A percentile compares a stretch with the other conserved stretches of the same genome.
These are phyloP conservation scores for Scaptomyza flava DNA, from an alignment of 2,888 invertebrate genomes.

Conservation along the genomic window DNA sequence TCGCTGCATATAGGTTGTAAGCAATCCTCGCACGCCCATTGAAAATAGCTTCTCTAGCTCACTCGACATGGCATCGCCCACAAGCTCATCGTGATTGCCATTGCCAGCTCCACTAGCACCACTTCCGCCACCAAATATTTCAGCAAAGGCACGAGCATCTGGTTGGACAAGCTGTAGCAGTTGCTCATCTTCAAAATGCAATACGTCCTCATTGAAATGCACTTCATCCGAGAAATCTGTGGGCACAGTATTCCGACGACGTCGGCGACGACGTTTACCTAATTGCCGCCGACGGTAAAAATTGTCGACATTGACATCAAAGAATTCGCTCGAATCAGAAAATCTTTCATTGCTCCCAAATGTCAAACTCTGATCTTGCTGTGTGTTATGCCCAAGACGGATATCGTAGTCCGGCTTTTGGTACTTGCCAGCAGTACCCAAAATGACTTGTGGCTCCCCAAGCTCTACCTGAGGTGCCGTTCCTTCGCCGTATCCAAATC, in stretches of 20 bases:
- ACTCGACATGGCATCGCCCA: conserved; percentile 88
- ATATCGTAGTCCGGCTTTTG: conserved; percentile 75
- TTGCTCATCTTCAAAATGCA: conserved; percentile 77
- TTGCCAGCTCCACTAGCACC: conserved; percentile 16
- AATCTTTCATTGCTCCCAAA: conserved; percentile 55
- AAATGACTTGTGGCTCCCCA: conserved; percentile 70
- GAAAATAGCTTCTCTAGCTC: conserved; percentile 95
- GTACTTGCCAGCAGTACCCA: conserved; percentile 65
- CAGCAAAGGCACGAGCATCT: conserved; percentile 82
- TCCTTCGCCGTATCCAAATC: conserved; percentile 71
- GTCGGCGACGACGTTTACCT: conserved; percentile 61
- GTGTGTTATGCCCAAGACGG: conserved; percentile 59
- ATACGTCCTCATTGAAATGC: conserved; percentile 79
- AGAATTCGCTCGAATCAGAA: conserved; percentile 52
- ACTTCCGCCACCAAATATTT: conserved; percentile 66
- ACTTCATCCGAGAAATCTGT: conserved; percentile 62
- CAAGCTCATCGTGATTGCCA: conserved; percentile 84
- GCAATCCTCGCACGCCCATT: conserved; percentile 91
- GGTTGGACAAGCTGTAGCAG: conserved; percentile 80
- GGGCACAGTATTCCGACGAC: conserved; percentile 38
- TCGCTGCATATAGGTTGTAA: conserved; percentile 93
- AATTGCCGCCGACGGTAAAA: conserved; percentile 65
- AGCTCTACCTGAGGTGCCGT: conserved; percentile 55
- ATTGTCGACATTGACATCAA: conserved; percentile 64
- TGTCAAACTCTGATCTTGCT: conserved; percentile 57